phyloP scores from a whole-genome alignment of 2,113 vertebrate genomes.

The Struthidea cinerea region DNA sequence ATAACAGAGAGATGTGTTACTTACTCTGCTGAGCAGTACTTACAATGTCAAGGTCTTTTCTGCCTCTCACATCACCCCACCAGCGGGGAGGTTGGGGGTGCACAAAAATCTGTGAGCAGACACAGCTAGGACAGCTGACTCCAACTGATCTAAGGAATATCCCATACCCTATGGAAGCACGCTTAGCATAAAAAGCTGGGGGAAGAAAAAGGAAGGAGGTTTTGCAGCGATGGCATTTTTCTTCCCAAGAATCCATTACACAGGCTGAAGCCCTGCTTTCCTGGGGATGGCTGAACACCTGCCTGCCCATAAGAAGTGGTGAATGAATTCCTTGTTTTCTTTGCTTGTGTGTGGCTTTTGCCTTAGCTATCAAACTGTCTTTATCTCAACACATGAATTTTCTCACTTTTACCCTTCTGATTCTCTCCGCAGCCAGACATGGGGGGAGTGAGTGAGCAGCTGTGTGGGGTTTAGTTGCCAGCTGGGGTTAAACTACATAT shows the following conservation, averaged over 20 bases:
- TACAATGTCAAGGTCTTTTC: background rate
- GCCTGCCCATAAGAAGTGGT: background rate
- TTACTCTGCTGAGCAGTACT: background rate
- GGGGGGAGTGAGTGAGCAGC: background rate
- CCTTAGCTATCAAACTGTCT: background rate
- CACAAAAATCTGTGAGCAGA: background rate
- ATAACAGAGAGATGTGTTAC: background rate
- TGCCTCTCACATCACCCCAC: background rate
- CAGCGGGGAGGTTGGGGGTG: accelerated
- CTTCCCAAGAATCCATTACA: background rate
- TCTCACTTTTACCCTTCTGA: background rate
- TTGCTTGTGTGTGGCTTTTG: background rate
- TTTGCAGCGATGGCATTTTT: background rate
- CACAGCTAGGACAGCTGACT: background rate
- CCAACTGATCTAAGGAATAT: background rate
- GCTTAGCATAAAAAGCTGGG: background rate
- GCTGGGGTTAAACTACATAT: background rate
- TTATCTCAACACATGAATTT: background rate
- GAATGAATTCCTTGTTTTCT: background rate
- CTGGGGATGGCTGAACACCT: background rate
- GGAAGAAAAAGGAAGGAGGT: background rate
- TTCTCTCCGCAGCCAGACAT: background rate
- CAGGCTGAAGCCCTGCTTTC: background rate
- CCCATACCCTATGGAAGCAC: background rate
- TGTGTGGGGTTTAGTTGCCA: background rate